Evolutionary conservation across 1,140 invertebrate genomes (phyloP), one percentile per base, ranked within the genome.

Genomic region (Apocrypta bakeri): DNA sequence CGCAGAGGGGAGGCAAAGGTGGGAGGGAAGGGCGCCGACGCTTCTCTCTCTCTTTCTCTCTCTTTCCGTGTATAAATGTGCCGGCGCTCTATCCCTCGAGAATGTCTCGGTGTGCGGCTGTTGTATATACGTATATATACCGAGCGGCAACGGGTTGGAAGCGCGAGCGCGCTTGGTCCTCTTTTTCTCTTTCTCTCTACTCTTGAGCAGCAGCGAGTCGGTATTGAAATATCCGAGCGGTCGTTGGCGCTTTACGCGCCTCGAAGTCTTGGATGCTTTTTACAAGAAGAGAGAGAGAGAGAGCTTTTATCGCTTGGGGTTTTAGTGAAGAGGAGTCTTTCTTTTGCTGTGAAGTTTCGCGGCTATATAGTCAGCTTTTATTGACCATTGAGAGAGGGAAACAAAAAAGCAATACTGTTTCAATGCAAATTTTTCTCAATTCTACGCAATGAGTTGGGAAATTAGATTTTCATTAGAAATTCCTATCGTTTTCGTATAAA

Each of bases 71-170:
- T 87, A 87, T 86, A 83, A 92, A 92, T 92, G 93, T 92, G 91
- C 87, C 91, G 93, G 93, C 93, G 93, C 93, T 66, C 87, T 92
- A 92, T 89, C 84, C 81, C 86, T 85, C 82, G 83, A 85, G 79
- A 86, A 87, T 85, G 85, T 84, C 83, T 87, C 61, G 85, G 56
- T 78, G 81, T 85, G 82, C 81, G 72, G 79, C 72, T 68, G 83
- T 85, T 64, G 56, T 37, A 73, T 64, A 71, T 61, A 71, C 61
- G 2, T 82, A 80, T 68, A 77, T 75, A 56, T 9, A 14, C 25
- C 63, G 63, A n/a, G 63, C 63, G 63, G 63, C 48, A 56, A 56
- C 21, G 48, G 48, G 48, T 56, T 71, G 68, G 25, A 29, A 29
- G 72, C 29, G 75, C 29, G 64, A 24, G 31, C 27, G 25, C 81